phyloP scores from a whole-genome alignment of 2,113 vertebrate species.

The Malurus alboscapulatus region DNA sequence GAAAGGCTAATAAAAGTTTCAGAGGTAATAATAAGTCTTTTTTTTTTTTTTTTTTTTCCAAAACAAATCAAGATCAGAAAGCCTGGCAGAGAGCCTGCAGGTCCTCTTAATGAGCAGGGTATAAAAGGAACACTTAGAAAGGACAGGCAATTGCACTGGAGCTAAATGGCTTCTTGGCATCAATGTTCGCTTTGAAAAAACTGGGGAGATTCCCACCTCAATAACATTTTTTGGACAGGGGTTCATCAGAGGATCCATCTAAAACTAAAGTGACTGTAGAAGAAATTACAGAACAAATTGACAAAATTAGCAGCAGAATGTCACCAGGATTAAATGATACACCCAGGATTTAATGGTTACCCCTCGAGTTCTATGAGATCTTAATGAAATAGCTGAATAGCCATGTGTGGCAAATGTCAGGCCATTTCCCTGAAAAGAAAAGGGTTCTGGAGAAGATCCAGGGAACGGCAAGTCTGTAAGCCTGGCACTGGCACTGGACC shows the following conservation, averaged over 20 bases:
- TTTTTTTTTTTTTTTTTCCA: neutral
- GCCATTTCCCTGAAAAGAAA: neutral
- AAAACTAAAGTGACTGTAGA: neutral
- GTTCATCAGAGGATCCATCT: neutral
- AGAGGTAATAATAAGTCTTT: neutral
- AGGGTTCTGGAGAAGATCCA: neutral
- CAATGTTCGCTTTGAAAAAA: neutral
- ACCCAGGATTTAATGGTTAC: neutral
- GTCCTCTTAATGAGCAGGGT: conserved; percentile 22
- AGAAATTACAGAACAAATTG: neutral
- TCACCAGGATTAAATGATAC: neutral
- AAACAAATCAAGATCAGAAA: conserved; percentile 21
- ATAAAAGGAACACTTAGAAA: conserved; percentile 12
- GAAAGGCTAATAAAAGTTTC: neutral
- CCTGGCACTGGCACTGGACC: neutral
- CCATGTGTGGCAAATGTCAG: neutral
- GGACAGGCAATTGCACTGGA: neutral
- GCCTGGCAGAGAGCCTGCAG: neutral
- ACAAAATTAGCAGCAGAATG: neutral
- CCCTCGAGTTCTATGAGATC: neutral
- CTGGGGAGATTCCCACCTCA: neutral
- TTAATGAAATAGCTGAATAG: neutral
- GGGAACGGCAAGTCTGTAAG: neutral
- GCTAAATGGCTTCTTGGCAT: conserved; percentile 16
- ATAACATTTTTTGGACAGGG: neutral